These are phyloP conservation scores for Megalops cyprinoides DNA, from an alignment of 2,797 vertebrate species.

Conservation along the genomic window DNA sequence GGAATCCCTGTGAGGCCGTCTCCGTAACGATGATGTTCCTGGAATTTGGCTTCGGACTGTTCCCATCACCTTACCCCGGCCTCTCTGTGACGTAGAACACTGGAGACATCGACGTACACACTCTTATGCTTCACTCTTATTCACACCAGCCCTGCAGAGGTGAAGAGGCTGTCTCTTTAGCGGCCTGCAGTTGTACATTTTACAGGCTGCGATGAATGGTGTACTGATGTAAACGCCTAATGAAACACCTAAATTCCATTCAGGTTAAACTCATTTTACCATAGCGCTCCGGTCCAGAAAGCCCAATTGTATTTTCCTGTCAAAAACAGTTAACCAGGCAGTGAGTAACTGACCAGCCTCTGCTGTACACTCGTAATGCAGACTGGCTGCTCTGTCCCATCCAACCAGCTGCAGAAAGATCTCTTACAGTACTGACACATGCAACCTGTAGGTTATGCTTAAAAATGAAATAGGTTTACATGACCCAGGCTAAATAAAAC, in stretches of 20 bases:
- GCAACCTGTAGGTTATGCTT: conserved; percentile 60
- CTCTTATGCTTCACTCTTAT: background rate
- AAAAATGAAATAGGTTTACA: conserved; percentile 74
- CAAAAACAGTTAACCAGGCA: background rate
- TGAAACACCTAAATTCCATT: background rate
- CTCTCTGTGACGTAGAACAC: too few relatives aligned
- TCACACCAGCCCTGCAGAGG: background rate
- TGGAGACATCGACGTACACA: too few relatives aligned
- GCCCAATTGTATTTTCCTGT: background rate
- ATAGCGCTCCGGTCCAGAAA: background rate
- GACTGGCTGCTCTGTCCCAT: conserved; percentile 12
- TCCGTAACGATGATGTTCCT: too few relatives aligned
- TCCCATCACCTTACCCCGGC: too few relatives aligned
- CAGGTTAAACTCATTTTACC: background rate
- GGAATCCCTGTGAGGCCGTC: too few relatives aligned
- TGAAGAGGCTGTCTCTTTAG: background rate
- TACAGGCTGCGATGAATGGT: background rate
- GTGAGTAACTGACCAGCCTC: background rate
- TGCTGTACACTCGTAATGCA: background rate
- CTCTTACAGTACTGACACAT: conserved; percentile 73
- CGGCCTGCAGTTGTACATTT: background rate
- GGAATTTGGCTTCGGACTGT: too few relatives aligned
- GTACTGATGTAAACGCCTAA: background rate
- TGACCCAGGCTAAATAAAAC: conserved; percentile 79
- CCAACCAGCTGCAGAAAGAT: conserved; percentile 22